Percentiles rank a stretch among this genome's conserved stretches.
phyloP scores from a whole-genome alignment of 1,140 invertebrate species.

The Euborellia annulipes region DNA sequence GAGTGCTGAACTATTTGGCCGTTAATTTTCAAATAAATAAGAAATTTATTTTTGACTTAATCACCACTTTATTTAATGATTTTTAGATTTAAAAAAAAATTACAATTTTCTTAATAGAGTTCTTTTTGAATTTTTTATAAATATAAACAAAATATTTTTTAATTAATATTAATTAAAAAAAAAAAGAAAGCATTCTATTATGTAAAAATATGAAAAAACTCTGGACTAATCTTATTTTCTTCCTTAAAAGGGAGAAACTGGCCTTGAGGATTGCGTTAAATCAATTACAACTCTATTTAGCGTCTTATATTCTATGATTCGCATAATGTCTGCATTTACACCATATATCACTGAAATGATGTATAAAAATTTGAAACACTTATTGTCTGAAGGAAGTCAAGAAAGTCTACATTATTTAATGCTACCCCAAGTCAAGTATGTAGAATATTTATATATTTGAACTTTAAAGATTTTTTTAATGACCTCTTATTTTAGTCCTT shows the following conservation, averaged over 20 bases:
- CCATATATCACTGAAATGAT: conserved; percentile 94
- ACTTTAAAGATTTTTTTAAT: conserved; percentile 3
- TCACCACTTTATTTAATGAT: too few species aligned
- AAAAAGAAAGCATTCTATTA: too few species aligned
- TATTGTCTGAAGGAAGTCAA: conserved; percentile 26
- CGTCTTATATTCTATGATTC: conserved; percentile 77
- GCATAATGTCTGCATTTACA: conserved; percentile 92
- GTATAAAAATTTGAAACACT: conserved; percentile 68
- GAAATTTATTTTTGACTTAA: too few species aligned
- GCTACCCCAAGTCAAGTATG: conserved; percentile 52
- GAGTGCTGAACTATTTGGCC: too few species aligned
- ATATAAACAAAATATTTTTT: too few species aligned
- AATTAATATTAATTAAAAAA: too few species aligned
- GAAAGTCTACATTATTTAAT: conserved; percentile 80
- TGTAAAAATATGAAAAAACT: too few species aligned
- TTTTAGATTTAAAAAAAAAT: too few species aligned
- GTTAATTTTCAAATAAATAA: too few species aligned
- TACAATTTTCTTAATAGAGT: too few species aligned
- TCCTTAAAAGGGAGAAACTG: conserved; percentile 74
- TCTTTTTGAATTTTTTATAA: too few species aligned
- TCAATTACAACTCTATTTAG: conserved; percentile 78
- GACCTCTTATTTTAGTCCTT: conserved; percentile 24
- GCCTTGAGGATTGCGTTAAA: conserved; percentile 58
- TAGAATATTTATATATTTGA: not conserved
- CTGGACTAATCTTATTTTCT: too few species aligned